These are phyloP conservation scores for Actinia tenebrosa DNA, from an alignment of 64 coral and sea anemone species.

Conservation along the genomic window DNA sequence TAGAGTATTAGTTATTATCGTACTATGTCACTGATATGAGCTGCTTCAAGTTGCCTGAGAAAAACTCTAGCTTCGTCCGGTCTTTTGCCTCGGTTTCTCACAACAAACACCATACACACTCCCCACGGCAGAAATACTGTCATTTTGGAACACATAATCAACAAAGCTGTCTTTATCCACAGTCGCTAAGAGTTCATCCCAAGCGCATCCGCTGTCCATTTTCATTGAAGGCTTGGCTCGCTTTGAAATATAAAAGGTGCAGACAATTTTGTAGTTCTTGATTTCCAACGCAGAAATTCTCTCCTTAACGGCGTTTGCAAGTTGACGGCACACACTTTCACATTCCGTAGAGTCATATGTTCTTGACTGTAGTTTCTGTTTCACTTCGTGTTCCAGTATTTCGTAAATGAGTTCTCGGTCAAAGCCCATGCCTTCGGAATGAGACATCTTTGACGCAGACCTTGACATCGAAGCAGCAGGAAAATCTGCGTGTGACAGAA, in stretches of 20 bases:
- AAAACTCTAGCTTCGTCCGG: neutral
- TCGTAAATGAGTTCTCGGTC: constrained; percentile 29
- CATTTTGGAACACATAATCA: constrained; percentile 66
- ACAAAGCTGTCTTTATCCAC: constrained; percentile 65
- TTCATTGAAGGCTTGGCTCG: constrained; percentile 9
- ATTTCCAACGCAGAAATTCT: constrained; percentile 40
- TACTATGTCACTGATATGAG: neutral
- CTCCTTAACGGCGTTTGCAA: constrained; percentile 35
- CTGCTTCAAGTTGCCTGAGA: neutral
- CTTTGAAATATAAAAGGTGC: constrained; percentile 47
- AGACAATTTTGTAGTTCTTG: constrained; percentile 49
- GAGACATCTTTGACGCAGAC: neutral
- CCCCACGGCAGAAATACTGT: constrained; percentile 37
- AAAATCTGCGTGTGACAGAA: constrained; percentile 61
- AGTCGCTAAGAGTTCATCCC: constrained; percentile 45
- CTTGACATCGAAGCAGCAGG: constrained; percentile 24
- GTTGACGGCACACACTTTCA: neutral
- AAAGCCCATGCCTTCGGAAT: neutral
- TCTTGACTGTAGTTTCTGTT: constrained; percentile 27
- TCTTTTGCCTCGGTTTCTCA: neutral
- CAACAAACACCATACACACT: constrained; percentile 49
- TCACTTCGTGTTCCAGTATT: constrained; percentile 40
- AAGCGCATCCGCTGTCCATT: constrained; percentile 65
- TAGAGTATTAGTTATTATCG: too few species aligned
- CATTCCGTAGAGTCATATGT: constrained; percentile 37